Base-by-base conservation (phyloP, 2,113 vertebrate genomes). In the Trochalopteron elliotii region DNA sequence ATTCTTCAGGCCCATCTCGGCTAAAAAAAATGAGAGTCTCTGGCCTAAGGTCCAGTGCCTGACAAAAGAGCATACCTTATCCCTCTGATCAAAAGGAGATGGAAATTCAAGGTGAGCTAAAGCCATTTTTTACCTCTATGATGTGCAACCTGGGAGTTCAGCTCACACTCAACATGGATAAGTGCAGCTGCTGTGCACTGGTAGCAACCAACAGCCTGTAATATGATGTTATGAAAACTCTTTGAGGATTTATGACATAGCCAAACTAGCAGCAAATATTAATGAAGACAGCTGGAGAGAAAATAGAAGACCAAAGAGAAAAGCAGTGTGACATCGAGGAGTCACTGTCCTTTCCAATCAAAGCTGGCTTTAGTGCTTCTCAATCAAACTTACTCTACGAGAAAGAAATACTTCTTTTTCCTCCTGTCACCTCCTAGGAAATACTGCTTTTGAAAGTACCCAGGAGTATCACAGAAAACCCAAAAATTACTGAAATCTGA, bases 81-180 rank as follows among this genome's bases (percentile, higher is more conserved):
- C 19, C 20, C 42, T 75, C 47, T 25, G 30, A 63, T 3, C 27
- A 52, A 57, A 30, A n/a, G 22, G 33, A 8, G 18, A 50, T 7
- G 6, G 18, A 70, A 61, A 16, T 23, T 37, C 20, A 42, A 47
- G 21, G 18, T 7, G 52, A 77, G 55, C 33, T 72, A 55, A 52
- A 83, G 33, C 13, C 19, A 49, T 7, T 61, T 67, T 64, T 35
- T 42, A 64, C 12, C n/a, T 69, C 37, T 74, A 1, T 21, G 24
- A 37, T 5, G 6, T 1, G 3, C 9, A 77, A 5, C 8, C 22
- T 47, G 22, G 80, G 45, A 89, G 59, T 47, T 57, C 49, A 89
- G 50, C 37, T 83, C 49, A 33, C 33, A 31, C 42, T 27, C 22
- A 8, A 19, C 55, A 56, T 0, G 0, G 5, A 1, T 12, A 82